Evolutionary conservation across 2,888 invertebrate species (phyloP).

Genomic region (Geophilus truncorum): DNA sequence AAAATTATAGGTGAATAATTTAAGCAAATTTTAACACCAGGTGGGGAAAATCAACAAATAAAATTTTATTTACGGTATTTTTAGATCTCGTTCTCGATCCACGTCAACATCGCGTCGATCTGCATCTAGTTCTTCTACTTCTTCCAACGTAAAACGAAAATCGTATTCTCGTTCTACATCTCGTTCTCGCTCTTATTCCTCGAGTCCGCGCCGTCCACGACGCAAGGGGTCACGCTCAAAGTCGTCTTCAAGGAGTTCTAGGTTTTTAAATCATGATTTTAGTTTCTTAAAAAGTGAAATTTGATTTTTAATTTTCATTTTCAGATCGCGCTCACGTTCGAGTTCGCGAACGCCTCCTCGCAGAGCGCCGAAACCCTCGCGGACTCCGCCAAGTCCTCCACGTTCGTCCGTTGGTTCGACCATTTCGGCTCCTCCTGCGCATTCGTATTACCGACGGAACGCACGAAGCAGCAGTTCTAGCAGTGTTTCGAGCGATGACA

Average conservation of each 20-base stretch:
- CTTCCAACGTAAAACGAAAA: conserved; percentile 41
- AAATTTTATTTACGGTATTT: conserved; percentile 3
- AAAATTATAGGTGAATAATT: conserved; percentile 8
- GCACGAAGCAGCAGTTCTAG: neutral
- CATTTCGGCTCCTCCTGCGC: conserved; percentile 15
- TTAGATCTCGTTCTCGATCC: conserved; percentile 41
- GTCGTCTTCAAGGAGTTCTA: conserved; percentile 19
- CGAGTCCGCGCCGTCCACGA: neutral
- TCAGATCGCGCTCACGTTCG: neutral
- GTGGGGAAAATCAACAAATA: conserved; percentile 34
- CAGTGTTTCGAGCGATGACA: neutral
- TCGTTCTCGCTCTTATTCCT: conserved; percentile 19
- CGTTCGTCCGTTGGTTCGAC: neutral
- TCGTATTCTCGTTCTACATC: conserved; percentile 10
- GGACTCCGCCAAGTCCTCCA: neutral
- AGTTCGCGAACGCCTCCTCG: neutral
- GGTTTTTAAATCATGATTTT: neutral
- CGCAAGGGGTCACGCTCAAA: conserved; percentile 22
- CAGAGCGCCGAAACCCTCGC: neutral
- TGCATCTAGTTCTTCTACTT: conserved; percentile 38
- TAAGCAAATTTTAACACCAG: too few relatives aligned
- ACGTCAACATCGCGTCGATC: conserved; percentile 42
- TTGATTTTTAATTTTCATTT: neutral
- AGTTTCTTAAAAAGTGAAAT: neutral
- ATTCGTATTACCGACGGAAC: conserved; percentile 25